Evolutionary conservation across 2,888 invertebrate genomes (phyloP), one percentile per base, ranked within the genome.

Genomic region (Harmothoe impar): DNA sequence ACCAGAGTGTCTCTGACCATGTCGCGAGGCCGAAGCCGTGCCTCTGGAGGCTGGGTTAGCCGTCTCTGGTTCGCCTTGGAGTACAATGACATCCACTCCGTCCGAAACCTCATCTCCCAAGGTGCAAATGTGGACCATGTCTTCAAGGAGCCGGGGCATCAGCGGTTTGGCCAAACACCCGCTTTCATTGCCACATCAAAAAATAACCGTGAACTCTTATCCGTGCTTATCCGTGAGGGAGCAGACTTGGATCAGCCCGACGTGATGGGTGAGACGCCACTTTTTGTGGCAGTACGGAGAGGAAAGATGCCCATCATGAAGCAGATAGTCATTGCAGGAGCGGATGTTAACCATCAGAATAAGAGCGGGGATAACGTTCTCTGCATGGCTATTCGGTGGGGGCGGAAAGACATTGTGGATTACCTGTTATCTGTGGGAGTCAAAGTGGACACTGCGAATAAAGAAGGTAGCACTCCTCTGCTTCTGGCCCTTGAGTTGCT

Each of bases 51-150:
- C n/a, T 91, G 91, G 91, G 91, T 91, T 15, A 91, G 89, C 90
- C 90, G 91, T 20, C 52, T 91, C 23, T 91, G 91, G 91, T 89
- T 91, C 43, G 91, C 91, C 17, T n/a, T 91, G 29, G 91, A 91
- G 54, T 86, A 91, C 78, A 91, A 91, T 68, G 91, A 91, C 78
- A 68, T 89, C 20, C 84, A 84, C 29, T 31, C 86, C n/a, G 35
- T 91, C 20, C 84, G 91, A 12, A 85, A 89, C 10, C 33, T 91
- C 31, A 35, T 91, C 31, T n/a, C 51, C 10, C 54, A 85, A 17
- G 91, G 91, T 23, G 68, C 88, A 0, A 84, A 91, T 43, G 88
- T 91, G 1, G 91, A 91, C 88, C 91, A 91, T 51, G 43, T 56
- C 33, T 91, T 91, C 90, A 91, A 91, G 72, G 68, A 91, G 33